Percentiles rank a stretch among this genome's conserved stretches.
Evolutionary conservation across 2,113 vertebrate species (phyloP).

Genomic region (Phrynosoma platyrhinos): DNA sequence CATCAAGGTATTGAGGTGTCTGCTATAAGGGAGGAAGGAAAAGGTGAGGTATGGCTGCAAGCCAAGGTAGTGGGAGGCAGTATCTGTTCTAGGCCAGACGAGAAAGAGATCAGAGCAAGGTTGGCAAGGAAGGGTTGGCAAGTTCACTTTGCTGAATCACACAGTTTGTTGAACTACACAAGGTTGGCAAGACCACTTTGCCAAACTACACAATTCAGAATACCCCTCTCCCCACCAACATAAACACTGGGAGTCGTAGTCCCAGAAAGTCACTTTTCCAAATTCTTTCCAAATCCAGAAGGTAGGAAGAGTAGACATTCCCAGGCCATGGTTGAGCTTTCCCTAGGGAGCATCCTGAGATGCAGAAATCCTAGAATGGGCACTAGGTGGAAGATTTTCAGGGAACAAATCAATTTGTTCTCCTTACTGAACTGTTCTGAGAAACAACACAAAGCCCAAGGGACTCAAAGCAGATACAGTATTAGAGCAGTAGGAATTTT

Average conservation of each 20-base stretch:
- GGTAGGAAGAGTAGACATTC: neutral
- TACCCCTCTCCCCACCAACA: too few relatives aligned
- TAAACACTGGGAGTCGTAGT: too few relatives aligned
- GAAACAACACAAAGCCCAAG: too few relatives aligned
- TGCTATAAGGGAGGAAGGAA: neutral
- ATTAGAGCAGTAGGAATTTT: neutral
- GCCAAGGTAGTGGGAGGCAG: neutral
- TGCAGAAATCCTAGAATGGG: neutral
- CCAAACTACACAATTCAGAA: too few relatives aligned
- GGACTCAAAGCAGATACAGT: neutral
- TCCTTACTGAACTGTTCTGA: neutral
- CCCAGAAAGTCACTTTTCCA: too few relatives aligned
- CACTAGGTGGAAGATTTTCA: neutral
- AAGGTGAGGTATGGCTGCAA: neutral
- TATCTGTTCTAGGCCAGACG: too few relatives aligned
- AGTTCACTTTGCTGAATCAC: too few relatives aligned
- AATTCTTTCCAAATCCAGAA: neutral
- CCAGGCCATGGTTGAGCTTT: neutral
- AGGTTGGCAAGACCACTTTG: too few relatives aligned
- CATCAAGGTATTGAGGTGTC: neutral
- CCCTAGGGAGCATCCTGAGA: neutral
- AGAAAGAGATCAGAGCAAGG: neutral
- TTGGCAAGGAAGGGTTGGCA: neutral
- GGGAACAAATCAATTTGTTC: neutral
- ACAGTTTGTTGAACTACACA: too few relatives aligned